phyloP scores from a whole-genome alignment of 2,113 vertebrate species.

The Podarcis muralis region DNA sequence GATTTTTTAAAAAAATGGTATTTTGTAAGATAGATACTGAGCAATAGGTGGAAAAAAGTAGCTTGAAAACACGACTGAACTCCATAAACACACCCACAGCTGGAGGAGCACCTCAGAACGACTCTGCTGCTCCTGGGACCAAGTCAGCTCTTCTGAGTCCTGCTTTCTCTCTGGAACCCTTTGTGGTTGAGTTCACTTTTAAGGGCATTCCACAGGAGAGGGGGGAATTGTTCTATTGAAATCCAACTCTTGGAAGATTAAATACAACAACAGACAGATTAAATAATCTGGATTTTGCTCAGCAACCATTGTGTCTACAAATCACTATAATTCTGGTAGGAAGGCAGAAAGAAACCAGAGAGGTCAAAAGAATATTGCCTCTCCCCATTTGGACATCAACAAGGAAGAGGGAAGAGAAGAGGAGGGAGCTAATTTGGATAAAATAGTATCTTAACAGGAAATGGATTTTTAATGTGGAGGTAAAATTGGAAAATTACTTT shows the following conservation, averaged over 20 bases:
- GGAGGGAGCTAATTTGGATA: background rate
- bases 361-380: background rate
- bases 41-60: background rate
- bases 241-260: background rate
- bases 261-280: background rate
- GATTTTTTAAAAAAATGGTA: background rate
- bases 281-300: constrained; percentile 1
- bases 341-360: background rate
- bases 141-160: background rate
- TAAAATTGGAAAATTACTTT: background rate
- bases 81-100: background rate
- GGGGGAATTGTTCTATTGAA: background rate
- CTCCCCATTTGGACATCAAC: background rate
- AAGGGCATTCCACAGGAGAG: background rate
- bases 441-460: background rate
- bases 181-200: background rate
- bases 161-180: background rate
- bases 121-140: background rate
- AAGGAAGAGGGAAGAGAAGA: too few species aligned
- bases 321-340: background rate
- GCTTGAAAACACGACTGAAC: background rate
- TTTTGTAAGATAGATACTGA: background rate
- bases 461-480: background rate
- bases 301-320: background rate
- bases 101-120: background rate